Conservation (phyloP, 1,140 invertebrate species). For the Mya arenaria region DNA sequence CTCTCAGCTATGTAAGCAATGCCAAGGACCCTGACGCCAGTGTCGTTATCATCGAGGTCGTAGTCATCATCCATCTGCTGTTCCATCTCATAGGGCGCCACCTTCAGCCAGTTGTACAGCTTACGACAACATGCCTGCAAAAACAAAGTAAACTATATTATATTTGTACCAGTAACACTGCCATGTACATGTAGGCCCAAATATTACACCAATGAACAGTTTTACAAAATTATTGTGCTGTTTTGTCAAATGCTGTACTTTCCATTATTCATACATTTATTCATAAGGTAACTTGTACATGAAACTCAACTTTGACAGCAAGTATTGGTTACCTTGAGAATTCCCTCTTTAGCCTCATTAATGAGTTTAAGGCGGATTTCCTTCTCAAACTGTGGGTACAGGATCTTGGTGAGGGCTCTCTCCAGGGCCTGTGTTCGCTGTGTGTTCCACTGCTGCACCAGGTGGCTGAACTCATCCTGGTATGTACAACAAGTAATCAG, state of each 20-base stretch:
- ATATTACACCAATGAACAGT: too few species aligned
- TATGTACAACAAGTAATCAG: constrained; percentile 38
- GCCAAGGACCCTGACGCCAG: constrained; percentile 93
- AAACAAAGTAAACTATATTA: neutral
- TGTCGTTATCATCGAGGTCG: constrained; percentile 90
- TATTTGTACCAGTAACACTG: neutral
- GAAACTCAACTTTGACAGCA: too few species aligned
- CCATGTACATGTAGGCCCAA: too few species aligned
- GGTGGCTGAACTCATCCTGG: constrained; percentile 97
- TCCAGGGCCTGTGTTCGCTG: constrained; percentile 93
- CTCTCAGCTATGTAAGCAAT: constrained; percentile 94
- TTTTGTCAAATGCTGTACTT: too few species aligned
- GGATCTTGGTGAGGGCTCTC: constrained; percentile 92
- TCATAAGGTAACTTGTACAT: too few species aligned
- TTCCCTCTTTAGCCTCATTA: constrained; percentile 93
- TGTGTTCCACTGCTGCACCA: constrained; percentile 98
- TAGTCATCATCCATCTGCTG: constrained; percentile 90
- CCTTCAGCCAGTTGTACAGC: constrained; percentile 95
- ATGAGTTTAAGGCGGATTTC: constrained; percentile 92
- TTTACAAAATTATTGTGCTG: too few species aligned
- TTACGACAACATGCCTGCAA: constrained; percentile 89
- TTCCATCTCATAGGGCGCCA: constrained; percentile 91
- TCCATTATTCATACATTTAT: too few species aligned
- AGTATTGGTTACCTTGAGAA: constrained; percentile 88
- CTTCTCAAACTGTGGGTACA: constrained; percentile 94